Evolutionary conservation across 92 coral and sea anemone genomes (phyloP).

Genomic region (Epizoanthus ramosus): DNA sequence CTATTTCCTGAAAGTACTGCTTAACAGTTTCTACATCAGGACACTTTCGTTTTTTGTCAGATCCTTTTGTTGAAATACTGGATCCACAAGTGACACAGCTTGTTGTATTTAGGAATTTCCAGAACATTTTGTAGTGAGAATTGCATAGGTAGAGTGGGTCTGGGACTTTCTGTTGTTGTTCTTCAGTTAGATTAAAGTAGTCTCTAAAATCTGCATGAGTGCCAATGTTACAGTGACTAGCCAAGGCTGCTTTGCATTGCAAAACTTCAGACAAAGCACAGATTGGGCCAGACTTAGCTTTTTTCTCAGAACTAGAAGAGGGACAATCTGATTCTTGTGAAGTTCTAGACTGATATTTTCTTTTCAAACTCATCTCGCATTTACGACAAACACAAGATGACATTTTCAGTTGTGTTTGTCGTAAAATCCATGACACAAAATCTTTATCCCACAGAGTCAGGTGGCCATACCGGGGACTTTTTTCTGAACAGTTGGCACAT

Average conservation of each 20-base stretch:
- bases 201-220: background rate
- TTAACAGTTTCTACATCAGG: too few relatives aligned
- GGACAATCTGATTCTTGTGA: background rate
- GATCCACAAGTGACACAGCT: constrained; percentile 7
- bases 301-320: background rate
- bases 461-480: constrained; percentile 6
- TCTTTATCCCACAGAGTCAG: background rate
- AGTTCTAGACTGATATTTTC: constrained; percentile 8
- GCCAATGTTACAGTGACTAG: constrained; percentile 1
- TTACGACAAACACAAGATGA: constrained; percentile 19
- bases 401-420: constrained; percentile 17
- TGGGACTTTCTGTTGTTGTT: constrained; percentile 5
- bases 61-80: background rate
- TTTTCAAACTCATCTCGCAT: constrained; percentile 14
- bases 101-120: constrained; percentile 9
- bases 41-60: background rate
- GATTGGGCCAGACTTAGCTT: constrained; percentile 3
- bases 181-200: background rate
- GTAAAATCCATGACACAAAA: constrained; percentile 8
- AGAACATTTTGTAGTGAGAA: background rate
- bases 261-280: constrained; percentile 5
- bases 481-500: background rate
- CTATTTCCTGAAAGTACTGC: too few relatives aligned
- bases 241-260: constrained; percentile 7
- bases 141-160: background rate